Evolutionary conservation across 2,888 invertebrate genomes (phyloP), one percentile per base, ranked within the genome.

Genomic region (Drosophila pseudotakahashii): DNA sequence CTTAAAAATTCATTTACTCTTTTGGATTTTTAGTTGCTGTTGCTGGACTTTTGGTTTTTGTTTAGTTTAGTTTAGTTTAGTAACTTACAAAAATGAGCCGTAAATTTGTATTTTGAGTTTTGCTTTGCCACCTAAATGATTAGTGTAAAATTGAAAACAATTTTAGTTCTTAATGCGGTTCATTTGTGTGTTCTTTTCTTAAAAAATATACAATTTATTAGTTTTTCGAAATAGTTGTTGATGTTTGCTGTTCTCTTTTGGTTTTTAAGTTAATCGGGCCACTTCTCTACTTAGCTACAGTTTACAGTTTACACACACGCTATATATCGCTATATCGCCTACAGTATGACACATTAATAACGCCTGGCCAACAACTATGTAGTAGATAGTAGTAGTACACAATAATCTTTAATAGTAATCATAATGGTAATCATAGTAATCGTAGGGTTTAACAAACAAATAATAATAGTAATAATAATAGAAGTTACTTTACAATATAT

Each of bases 401-500:
- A 67, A 36, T 69, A 54, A 75, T 66, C 47, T 73, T 64, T 71
- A 83, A 67, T 78, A 69, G 54, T 69, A 68, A 39, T 60, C 58
- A 54, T 66, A 60, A 48, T 70, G 42, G 42, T 70, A 70, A 70
- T 50, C 23, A 30, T 69, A 52, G 55, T 83, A 72, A 64, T 79
- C 71, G 75, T 76, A 73, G 79, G 69, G 67, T 79, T 86, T 86
- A 86, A 86, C 80, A 80, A 80, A 72, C 83, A 86, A 85, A 80
- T 73, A 79, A 81, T 74, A 48, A 48, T 68, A 85, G 86, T 73
- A 79, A 81, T 74, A 48, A 48, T 68, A 42, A 42, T 73, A 72
- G 53, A 48, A 58, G 41, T 74, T 64, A 64, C 52, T 72, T 72
- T 57, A 71, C 66, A 63, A 47, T 71, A 54, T 26, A 26, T 73